Evolutionary conservation across 2,888 invertebrate genomes (phyloP), one percentile per base, ranked within the genome.

Genomic region (Tachina lurida): DNA sequence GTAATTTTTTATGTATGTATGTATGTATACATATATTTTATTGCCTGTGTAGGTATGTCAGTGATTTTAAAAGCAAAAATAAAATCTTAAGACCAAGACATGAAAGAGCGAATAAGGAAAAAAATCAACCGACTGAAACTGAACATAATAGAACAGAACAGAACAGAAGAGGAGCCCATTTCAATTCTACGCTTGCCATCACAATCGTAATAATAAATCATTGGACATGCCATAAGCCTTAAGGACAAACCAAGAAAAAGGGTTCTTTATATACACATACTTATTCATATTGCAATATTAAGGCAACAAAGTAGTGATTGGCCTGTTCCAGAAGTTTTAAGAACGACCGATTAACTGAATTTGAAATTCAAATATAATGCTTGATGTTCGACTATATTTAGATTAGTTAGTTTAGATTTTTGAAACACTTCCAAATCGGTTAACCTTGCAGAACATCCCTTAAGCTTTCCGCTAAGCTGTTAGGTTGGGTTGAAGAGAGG

Each of bases 201-300:
- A 60, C 78, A 86, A 78, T 75, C 82, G 82, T 82, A 86, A 86
- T 71, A 83, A 86, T 86, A 86, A 86, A 86, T 86, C 85, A 86
- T 86, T 86, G 78, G 75, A 77, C 76, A 86, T 82, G 79, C 78
- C 83, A 75, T 75, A 84, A 58, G 79, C 75, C 83, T 83, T 79
- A 86, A 86, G 85, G 82, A 86, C 78, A 75, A 70, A 43, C 13
- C 60, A 78, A 58, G 56, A 74, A 80, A 71, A 80, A 67, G 65
- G 65, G 56, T 65, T 52, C 43, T 43, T 63, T 63, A n/a, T 10
- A 22, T 39, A 62, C 13, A 43, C 52, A 60, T 52, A 22, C 13
- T 19, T n/a, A 39, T 58, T 62, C 31, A 62, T 70, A 54, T 19
- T 19, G n/a, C 17, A 43, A 56, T 17, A 68, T 62, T 43, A 31